Evolutionary conservation across 2,113 vertebrate species (phyloP).

Genomic region (Odontophorus gujanensis): DNA sequence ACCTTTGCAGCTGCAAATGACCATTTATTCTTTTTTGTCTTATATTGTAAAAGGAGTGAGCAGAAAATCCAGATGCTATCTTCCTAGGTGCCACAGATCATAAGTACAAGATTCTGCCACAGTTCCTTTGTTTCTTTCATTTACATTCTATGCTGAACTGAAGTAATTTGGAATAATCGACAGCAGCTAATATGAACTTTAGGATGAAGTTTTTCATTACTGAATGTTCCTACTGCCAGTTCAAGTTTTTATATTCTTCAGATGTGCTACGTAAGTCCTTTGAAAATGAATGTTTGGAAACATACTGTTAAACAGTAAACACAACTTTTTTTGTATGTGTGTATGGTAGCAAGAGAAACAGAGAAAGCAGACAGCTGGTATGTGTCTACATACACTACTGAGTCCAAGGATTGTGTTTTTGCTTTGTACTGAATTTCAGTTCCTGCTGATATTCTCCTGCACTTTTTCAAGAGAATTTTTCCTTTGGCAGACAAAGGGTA

Average conservation of each 20-base stretch:
- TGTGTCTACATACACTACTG: background rate
- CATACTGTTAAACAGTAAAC: background rate
- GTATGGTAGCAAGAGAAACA: background rate
- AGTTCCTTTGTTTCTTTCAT: background rate
- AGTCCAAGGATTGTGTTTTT: background rate
- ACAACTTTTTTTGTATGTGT: background rate
- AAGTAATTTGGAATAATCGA: background rate
- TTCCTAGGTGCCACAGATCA: background rate
- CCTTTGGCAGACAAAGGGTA: background rate
- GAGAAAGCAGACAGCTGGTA: background rate
- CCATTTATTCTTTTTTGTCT: background rate
- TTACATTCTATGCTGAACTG: background rate
- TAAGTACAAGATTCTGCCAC: background rate
- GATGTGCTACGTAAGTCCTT: background rate
- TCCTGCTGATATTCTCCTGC: background rate
- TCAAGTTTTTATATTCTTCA: background rate
- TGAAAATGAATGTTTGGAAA: background rate
- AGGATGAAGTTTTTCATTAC: background rate
- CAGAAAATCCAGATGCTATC: background rate
- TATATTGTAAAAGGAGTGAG: background rate
- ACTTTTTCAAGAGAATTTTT: background rate
- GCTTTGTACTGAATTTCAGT: background rate
- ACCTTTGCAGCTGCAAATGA: background rate
- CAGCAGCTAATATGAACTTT: background rate
- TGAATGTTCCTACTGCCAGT: background rate